A percentile compares a stretch with the other conserved stretches of the same genome.
phyloP scores from a whole-genome alignment of 2,888 invertebrate genomes.

The Nycteola revayana region DNA sequence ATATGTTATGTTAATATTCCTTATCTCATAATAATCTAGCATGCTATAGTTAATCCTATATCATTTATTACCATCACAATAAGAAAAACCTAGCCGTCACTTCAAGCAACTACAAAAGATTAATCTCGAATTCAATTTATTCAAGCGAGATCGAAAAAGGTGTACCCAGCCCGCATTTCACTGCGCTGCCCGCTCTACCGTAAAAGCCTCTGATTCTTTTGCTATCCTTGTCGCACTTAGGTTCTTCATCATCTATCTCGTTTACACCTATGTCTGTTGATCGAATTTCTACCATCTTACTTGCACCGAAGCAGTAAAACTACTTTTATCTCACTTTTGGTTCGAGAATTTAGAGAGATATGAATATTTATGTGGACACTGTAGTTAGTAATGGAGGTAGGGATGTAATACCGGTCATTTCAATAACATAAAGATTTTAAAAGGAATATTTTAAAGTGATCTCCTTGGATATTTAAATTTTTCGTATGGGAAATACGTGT shows the following conservation, averaged over 20 bases:
- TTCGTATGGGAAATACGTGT: constrained; percentile 30
- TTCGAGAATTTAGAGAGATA: constrained; percentile 71
- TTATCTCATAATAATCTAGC: background rate
- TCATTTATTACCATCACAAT: constrained; percentile 38
- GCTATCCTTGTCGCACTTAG: constrained; percentile 51
- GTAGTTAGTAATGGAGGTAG: constrained; percentile 67
- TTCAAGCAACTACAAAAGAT: constrained; percentile 67
- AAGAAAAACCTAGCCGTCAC: constrained; percentile 52
- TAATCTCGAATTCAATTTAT: constrained; percentile 80
- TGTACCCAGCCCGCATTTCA: constrained; percentile 74
- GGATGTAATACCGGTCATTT: constrained; percentile 64
- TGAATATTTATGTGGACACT: constrained; percentile 74
- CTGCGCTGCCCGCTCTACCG: constrained; percentile 78
- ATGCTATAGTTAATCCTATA: constrained; percentile 17
- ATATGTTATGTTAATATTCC: no score
- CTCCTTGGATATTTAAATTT: constrained; percentile 46
- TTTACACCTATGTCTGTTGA: constrained; percentile 61
- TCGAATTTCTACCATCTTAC: constrained; percentile 80
- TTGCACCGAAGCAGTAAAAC: constrained; percentile 74
- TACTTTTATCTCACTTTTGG: constrained; percentile 76
- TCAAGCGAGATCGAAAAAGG: constrained; percentile 77
- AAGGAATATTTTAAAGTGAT: constrained; percentile 51
- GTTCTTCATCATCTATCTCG: constrained; percentile 38
- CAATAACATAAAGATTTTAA: constrained; percentile 63
- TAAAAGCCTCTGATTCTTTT: constrained; percentile 77